Base-by-base conservation (phyloP, 2,113 vertebrate species). In the Trematomus loennbergii region DNA sequence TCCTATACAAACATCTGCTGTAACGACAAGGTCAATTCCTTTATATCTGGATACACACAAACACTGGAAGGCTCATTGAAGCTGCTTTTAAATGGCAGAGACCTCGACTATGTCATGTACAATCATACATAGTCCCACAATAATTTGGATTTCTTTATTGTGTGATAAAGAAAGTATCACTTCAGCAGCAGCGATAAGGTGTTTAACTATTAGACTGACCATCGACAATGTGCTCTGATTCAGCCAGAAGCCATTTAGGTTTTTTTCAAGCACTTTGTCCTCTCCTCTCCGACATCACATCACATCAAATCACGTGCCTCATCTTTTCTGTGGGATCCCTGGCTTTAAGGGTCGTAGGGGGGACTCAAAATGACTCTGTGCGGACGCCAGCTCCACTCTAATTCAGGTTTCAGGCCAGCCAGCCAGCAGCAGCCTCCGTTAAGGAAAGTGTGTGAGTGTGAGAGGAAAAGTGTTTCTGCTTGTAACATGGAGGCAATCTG, bases 351-450 rank as follows among this genome's bases (percentile, higher is more conserved):
- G 88, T 91, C 85, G 90, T 73, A 69, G 79, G 78, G 57, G 72
- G 72, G 80, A 58, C 75, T 83, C 78, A 45, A 85, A 91, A 91
- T 89, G 89, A 89, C 79, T 87, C 83, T 69, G 71, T 81, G 83
- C 46, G 75, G 86, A 90, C 2, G 43, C 77, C 78, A 69, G 84
- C 83, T 76, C 85, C 87, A 45, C 87, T 90, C 90, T 91, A 88
- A 89, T 88, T 88, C 86, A 75, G 90, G 82, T 65, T 84, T 78
- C 84, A 85, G 73, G 58, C 57, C 67, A 60, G 78, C 57, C 67
- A 60, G 78, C 84, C 65, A 65, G 73, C 78, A 71, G 29, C 69
- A 52, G 78, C 85, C 69, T 79, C 83, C 81, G 85, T 84, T 85
- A 82, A 78, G 68, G 83, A 72, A 71, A 55, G 46, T 54, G 81